Evolutionary conservation across 2,113 vertebrate species (phyloP).

Genomic region (Chiloscyllium plagiosum): DNA sequence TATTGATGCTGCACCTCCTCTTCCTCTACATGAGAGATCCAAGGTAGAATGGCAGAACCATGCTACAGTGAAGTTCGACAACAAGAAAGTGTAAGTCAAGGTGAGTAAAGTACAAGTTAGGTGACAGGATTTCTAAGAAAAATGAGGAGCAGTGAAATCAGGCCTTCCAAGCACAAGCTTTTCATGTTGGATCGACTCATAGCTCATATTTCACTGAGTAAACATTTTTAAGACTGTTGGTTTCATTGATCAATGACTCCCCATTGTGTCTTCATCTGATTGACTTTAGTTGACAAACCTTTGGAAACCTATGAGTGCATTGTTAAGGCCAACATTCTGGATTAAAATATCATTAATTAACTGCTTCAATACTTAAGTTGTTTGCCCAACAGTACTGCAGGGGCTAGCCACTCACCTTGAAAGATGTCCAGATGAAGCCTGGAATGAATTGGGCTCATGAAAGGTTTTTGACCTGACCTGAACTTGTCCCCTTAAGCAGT

Average conservation of each 20-base stretch:
- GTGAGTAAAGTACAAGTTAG: neutral
- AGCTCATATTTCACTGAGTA: neutral
- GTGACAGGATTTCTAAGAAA: neutral
- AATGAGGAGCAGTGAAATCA: neutral
- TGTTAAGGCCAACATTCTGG: too few species aligned
- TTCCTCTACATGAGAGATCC: neutral
- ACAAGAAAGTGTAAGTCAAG: neutral
- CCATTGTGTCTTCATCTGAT: neutral
- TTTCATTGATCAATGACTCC: neutral
- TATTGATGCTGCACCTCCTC: neutral
- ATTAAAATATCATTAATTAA: too few species aligned
- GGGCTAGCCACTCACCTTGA: too few species aligned
- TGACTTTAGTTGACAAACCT: neutral
- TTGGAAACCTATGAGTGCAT: too few species aligned
- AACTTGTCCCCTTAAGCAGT: too few species aligned
- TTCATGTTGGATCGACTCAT: neutral
- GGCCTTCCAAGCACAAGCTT: neutral
- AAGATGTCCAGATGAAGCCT: too few species aligned
- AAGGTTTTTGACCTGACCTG: too few species aligned
- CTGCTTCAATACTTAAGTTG: too few species aligned
- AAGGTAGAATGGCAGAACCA: neutral
- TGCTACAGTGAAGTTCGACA: neutral
- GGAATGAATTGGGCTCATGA: too few species aligned
- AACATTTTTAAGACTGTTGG: neutral
- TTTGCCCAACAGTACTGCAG: too few species aligned